Evolutionary conservation across 2,113 vertebrate genomes (phyloP), one percentile per base, ranked within the genome.

Genomic region (Turnix velox): DNA sequence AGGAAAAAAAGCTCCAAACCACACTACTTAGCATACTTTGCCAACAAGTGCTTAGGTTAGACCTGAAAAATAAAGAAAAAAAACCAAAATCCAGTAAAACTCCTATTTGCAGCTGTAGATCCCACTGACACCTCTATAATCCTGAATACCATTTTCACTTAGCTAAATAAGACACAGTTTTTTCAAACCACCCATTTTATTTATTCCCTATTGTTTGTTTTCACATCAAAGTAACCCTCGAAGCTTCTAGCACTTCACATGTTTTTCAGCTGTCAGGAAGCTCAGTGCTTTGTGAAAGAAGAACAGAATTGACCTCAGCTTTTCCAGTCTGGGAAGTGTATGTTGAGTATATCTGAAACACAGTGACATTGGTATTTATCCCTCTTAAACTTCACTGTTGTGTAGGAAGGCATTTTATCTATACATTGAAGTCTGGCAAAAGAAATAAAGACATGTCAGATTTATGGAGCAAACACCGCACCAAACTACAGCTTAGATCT

Each of bases 271-370:
- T 92, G 49, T 43, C 40, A 84, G 40, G 66, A 84, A 94, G 39
- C 12, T 10, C 2, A 81, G 18, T 16, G 30, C 35, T 43, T 66
- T 45, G 18, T 18, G 18, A 28, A 67, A 82, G 19, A 43, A 15
- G 30, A 87, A 79, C 11, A 68, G 52, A 78, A 84, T 8, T 71
- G 49, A 67, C 33, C 27, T 78, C 18, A 62, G 31, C 10, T 18
- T 42, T 4, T 1, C 17, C 45, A 68, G 35, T 43, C 40, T 4
- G 4, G 33, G 40, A 57, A 63, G 23, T 0, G 0, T 23, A 71
- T 31, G 52, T 18, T 28, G 4, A 84, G 31, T 35, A 10, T n/a
- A 78, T 33, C 57, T 84, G 48, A 52, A 87, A 69, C 23, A 84
- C 27, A 69, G 75, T 66, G 0, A 20, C 23, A 78, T 2, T 2